phyloP scores from a whole-genome alignment of 1,140 invertebrate genomes.

The Littorina saxatilis region DNA sequence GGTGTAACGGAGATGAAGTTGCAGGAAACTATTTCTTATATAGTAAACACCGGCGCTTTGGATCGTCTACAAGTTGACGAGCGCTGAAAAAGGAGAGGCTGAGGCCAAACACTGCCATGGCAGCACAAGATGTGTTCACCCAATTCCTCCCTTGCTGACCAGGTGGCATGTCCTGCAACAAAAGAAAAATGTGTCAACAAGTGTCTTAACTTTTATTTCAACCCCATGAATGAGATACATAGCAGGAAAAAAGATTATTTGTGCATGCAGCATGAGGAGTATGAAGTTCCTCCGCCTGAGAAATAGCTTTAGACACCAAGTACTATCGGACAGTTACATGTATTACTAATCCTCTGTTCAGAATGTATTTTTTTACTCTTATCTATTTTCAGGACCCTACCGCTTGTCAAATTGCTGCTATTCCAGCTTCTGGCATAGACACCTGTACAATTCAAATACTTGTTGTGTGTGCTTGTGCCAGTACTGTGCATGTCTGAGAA shows the following conservation, averaged over 20 bases:
- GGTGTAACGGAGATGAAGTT: background rate
- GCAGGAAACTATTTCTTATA: constrained; percentile 3
- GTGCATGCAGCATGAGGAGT: background rate
- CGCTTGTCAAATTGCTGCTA: no score
- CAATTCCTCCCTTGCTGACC: background rate
- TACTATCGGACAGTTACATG: background rate
- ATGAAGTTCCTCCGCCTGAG: background rate
- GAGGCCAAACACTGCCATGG: background rate
- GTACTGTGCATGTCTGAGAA: no score
- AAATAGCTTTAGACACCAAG: background rate
- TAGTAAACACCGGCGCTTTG: constrained; percentile 20
- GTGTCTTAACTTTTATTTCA: background rate
- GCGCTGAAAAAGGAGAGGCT: constrained; percentile 27
- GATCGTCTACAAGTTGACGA: constrained; percentile 7
- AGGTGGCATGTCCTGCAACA: background rate
- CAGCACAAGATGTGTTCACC: constrained; percentile 12
- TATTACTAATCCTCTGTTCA: no score
- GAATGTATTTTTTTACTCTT: no score
- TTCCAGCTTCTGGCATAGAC: no score
- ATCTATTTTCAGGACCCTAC: no score
- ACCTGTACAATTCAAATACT: no score
- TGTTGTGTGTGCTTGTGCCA: no score
- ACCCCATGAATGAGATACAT: background rate
- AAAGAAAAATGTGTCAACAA: background rate
- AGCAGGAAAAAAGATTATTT: background rate